A percentile compares a stretch with the other conserved stretches of the same genome.
These are phyloP conservation scores for Augiades crinisus DNA, from an alignment of 2,888 invertebrate species.

Conservation along the genomic window DNA sequence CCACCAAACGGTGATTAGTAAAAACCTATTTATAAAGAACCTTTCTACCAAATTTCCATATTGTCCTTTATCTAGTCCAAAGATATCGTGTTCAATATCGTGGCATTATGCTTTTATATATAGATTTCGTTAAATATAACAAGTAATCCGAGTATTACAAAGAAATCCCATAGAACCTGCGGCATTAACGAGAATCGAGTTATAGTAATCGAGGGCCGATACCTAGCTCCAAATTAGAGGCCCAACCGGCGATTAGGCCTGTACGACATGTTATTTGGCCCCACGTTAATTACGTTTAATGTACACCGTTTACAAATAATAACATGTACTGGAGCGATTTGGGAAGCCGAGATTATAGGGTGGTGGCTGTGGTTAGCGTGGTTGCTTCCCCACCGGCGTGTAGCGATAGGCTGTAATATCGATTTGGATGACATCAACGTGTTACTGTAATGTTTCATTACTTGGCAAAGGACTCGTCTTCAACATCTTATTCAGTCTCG, in stretches of 20 bases:
- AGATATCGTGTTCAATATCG: no score
- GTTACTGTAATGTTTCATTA: no score
- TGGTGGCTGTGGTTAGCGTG: conserved; percentile 28
- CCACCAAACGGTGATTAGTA: no score
- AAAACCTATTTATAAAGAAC: no score
- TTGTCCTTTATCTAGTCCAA: no score
- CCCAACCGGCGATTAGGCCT: conserved; percentile 44
- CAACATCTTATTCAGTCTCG: no score
- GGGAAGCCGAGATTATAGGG: conserved; percentile 48
- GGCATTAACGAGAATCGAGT: conserved; percentile 45
- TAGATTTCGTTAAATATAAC: conserved; percentile 2
- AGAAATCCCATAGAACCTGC: conserved; percentile 15
- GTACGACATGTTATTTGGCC: conserved; percentile 48
- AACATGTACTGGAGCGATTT: conserved; percentile 40
- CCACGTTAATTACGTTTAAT: conserved; percentile 55
- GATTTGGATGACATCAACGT: no score
- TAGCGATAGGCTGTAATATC: no score
- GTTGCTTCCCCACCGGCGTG: no score
- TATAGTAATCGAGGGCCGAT: conserved; percentile 42
- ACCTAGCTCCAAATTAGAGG: conserved; percentile 46
- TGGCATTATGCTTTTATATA: no score
- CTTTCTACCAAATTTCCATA: no score
- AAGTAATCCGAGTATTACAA: background rate
- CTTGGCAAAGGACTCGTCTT: no score
- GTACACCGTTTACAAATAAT: conserved; percentile 55